Evolutionary conservation across 1,140 invertebrate species (phyloP), one percentile per base, ranked within the genome.

Genomic region (Polypedilum vanderplanki): DNA sequence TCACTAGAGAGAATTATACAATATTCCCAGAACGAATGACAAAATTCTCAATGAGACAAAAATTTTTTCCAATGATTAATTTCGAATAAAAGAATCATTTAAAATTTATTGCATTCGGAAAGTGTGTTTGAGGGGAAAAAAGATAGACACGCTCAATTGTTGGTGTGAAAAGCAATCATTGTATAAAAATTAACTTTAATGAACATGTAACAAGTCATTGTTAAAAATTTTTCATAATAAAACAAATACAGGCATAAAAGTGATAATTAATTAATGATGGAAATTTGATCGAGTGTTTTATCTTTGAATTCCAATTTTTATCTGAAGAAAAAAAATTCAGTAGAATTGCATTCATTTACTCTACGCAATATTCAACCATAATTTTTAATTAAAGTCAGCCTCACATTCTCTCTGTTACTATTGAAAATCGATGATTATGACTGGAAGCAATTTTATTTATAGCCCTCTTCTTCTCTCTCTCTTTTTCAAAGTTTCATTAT

Each of bases 31-130:
- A 8, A 57, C 46, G 8, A 15, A 57, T n/a, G n/a, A n/a, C n/a
- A 57, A 12, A 57, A 57, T 57, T 57, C 8, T 57, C 46, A 57
- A 3, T 57, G 46, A 57, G 8, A 57, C 10, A 57, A 57, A 57
- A 57, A 57, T 15, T 18, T 18, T 67, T 70, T 70, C 65, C 65
- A 70, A 70, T 70, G 65, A 70, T 70, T 70, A 70, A 70, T 70
- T 70, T 70, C 20, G 20, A 70, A 70, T 70, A 70, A 70, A 57
- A 57, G n/a, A 8, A 57, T 57, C n/a, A 33, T 33, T 33, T 33
- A 33, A 33, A 33, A 33, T 33, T 33, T 33, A 33, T 70, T 70
- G 65, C 9, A 22, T 70, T 20, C n/a, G 9, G 10, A 18, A 18
- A 70, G n/a, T 70, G 8, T 22, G 8, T 15, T 70, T 9, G 20